Percentiles rank a stretch among this genome's conserved stretches.
phyloP scores from a whole-genome alignment of 2,888 invertebrate genomes.

The Galerucella nymphaeae region DNA sequence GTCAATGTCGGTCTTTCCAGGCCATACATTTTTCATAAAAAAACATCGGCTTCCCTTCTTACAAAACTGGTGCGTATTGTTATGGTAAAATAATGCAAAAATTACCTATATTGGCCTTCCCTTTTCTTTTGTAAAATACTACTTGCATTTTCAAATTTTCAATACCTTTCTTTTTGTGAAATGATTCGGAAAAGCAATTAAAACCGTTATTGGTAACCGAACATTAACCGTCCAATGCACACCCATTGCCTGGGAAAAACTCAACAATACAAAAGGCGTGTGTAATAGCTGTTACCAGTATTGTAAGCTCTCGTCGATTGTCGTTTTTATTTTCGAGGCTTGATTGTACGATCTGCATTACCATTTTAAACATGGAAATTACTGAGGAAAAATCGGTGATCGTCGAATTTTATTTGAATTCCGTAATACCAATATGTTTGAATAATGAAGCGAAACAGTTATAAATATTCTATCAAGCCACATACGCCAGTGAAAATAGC shows the following conservation, averaged over 20 bases:
- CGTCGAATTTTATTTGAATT: no score
- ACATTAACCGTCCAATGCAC: slow-evolving; percentile 5
- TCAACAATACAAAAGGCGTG: slow-evolving; percentile 14
- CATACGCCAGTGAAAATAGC: no score
- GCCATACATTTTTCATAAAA: no score
- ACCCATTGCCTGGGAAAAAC: slow-evolving; percentile 10
- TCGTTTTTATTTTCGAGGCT: slow-evolving; percentile 39
- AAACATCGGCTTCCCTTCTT: no score
- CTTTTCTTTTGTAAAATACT: background rate
- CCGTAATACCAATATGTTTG: no score
- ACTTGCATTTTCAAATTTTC: background rate
- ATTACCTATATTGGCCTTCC: background rate
- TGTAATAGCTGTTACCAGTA: background rate
- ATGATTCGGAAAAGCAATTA: slow-evolving; percentile 6
- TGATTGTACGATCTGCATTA: no score
- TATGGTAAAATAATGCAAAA: background rate
- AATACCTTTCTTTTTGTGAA: slow-evolving; percentile 3
- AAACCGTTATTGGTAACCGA: slow-evolving; percentile 1
- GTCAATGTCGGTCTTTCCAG: no score
- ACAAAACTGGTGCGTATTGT: no score
- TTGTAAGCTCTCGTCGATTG: slow-evolving; percentile 19
- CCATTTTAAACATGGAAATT: slow-evolving; percentile 6
- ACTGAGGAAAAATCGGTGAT: no score
- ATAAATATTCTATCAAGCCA: no score
- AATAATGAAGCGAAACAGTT: no score